Percentiles rank a stretch among this genome's conserved stretches.
phyloP scores from a whole-genome alignment of 2,797 vertebrate species.

The Choloepus didactylus region DNA sequence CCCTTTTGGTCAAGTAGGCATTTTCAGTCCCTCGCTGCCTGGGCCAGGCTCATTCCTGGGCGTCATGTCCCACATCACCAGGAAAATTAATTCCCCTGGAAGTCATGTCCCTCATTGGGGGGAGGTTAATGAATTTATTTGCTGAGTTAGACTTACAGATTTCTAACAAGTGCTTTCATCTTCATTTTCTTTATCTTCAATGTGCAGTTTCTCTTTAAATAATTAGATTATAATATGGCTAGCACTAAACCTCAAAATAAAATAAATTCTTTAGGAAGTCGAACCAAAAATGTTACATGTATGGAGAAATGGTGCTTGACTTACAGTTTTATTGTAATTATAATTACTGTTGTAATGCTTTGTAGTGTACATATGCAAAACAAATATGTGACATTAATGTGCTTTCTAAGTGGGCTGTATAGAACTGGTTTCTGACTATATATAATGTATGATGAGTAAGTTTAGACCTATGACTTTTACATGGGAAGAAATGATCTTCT shows the following conservation, averaged over 20 bases:
- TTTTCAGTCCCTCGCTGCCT: too few relatives aligned
- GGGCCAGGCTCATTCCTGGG: too few relatives aligned
- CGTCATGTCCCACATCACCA: too few relatives aligned
- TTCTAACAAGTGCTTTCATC: not conserved
- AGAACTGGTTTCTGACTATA: not conserved
- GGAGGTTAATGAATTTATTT: too few relatives aligned
- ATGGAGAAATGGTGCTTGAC: not conserved
- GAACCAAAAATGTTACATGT: not conserved
- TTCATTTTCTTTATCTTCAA: not conserved
- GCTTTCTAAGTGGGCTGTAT: not conserved
- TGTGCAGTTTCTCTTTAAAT: not conserved
- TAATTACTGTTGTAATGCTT: not conserved
- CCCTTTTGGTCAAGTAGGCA: too few relatives aligned
- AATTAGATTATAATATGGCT: not conserved
- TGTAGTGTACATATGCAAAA: not conserved
- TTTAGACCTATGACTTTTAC: not conserved
- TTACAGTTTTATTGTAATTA: not conserved
- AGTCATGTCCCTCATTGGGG: too few relatives aligned
- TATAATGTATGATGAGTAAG: not conserved
- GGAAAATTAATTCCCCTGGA: too few relatives aligned
- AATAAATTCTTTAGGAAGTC: not conserved
- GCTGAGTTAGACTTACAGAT: not conserved
- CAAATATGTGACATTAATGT: not conserved
- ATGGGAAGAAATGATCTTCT: not conserved
- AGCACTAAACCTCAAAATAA: constrained; percentile 43